Percentiles rank a stretch among this genome's conserved stretches.
Evolutionary conservation across 2,888 invertebrate genomes (phyloP).

Genomic region (Helobdella robusta): DNA sequence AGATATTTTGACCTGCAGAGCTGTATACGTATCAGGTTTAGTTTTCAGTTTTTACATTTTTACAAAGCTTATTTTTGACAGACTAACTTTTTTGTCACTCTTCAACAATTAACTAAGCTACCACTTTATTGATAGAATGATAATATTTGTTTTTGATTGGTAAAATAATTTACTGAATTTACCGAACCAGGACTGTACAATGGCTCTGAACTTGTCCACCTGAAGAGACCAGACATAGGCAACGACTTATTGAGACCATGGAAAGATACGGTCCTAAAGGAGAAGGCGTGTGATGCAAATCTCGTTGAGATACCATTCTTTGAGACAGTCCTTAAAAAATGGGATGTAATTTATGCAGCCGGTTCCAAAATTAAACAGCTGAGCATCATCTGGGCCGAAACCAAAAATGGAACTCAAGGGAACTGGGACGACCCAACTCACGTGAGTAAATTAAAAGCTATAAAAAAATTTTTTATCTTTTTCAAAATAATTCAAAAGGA

Average conservation of each 20-base stretch:
- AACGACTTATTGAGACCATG: not conserved
- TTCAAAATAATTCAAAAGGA: no score
- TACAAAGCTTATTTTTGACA: no score
- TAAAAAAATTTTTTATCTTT: no score
- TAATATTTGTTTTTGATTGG: no score
- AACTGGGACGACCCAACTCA: not conserved
- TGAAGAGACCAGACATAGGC: not conserved
- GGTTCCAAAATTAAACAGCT: not conserved
- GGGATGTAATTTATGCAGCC: not conserved
- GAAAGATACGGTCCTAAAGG: not conserved
- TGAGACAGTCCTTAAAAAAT: not conserved
- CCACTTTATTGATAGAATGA: no score
- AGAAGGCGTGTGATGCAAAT: not conserved
- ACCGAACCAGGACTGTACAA: not conserved
- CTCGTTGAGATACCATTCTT: not conserved
- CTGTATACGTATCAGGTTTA: no score
- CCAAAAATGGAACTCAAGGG: not conserved
- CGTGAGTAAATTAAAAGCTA: no score
- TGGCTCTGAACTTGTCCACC: not conserved
- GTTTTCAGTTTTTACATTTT: no score
- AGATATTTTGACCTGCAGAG: not conserved
- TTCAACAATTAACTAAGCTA: no score
- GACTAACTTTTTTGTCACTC: no score
- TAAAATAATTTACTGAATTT: no score
- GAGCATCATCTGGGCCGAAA: not conserved